Evolutionary conservation across 2,888 invertebrate genomes (phyloP).

Genomic region (Lycia hirtaria): DNA sequence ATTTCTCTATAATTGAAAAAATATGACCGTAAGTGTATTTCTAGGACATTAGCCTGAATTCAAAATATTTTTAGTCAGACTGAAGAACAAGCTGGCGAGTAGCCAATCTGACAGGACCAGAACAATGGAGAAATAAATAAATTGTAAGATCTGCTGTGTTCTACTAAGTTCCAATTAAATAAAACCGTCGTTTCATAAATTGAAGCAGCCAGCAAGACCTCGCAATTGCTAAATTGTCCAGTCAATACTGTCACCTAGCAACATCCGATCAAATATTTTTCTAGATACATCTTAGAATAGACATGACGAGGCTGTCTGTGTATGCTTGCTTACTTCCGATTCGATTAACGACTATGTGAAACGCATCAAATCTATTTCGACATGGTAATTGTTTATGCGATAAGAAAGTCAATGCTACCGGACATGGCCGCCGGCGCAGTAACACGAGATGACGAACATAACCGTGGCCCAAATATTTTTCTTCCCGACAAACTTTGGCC

Average conservation of each 20-base stretch:
- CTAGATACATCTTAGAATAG: constrained; percentile 24
- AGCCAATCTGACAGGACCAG: no score
- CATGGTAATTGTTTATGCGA: constrained; percentile 68
- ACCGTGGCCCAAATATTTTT: constrained; percentile 82
- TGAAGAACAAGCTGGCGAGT: no score
- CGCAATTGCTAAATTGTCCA: constrained; percentile 29
- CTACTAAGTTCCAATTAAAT: no score
- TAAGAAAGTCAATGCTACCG: constrained; percentile 83
- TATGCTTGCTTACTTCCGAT: constrained; percentile 20
- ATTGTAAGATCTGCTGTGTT: no score
- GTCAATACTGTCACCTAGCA: constrained; percentile 12
- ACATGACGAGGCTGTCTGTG: constrained; percentile 24
- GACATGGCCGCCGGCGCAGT: constrained; percentile 68
- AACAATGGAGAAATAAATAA: no score
- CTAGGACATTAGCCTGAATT: no score
- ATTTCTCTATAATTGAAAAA: no score
- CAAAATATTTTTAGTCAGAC: no score
- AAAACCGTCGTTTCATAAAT: constrained; percentile 25
- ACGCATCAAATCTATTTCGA: constrained; percentile 67
- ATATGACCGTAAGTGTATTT: no score
- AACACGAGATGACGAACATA: constrained; percentile 74
- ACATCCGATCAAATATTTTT: constrained; percentile 24
- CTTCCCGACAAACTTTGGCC: constrained; percentile 71
- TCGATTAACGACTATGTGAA: constrained; percentile 49
- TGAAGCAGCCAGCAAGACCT: constrained; percentile 5